Conservation (phyloP, 2,113 vertebrate species). For the Rallus limicola region DNA sequence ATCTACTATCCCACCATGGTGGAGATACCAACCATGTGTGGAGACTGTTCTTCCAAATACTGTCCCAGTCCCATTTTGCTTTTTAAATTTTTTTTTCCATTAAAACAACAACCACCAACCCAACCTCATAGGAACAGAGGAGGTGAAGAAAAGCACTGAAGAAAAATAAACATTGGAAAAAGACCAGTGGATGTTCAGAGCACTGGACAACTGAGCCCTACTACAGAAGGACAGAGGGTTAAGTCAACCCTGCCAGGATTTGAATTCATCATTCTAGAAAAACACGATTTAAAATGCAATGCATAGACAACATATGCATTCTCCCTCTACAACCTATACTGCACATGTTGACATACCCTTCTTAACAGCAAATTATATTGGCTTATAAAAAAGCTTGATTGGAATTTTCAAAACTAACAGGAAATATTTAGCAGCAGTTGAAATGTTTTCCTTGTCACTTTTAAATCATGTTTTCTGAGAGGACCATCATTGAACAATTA, state of each 20-base stretch:
- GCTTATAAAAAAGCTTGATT: not conserved
- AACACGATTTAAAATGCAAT: not conserved
- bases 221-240: not conserved
- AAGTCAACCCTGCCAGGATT: not conserved
- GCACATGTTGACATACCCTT: not conserved
- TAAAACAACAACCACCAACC: not conserved
- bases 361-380: not conserved
- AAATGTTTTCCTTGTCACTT: not conserved
- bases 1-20: not conserved
- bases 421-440: not conserved
- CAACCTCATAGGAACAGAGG: not conserved
- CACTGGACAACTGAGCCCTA: not conserved
- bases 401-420: not conserved
- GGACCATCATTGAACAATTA: not conserved
- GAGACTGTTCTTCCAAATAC: not conserved
- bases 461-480: not conserved
- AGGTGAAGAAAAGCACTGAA: not conserved
- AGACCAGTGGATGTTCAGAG: not conserved
- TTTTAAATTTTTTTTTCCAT: not conserved
- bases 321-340: not conserved
- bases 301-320: not conserved
- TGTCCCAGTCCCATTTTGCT: not conserved
- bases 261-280: not conserved
- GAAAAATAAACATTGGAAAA: not conserved
- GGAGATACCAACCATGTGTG: not conserved